A percentile compares a stretch with the other conserved stretches of the same genome.
phyloP scores from a whole-genome alignment of 1,140 invertebrate species.

The Leptopilina clavipes region DNA sequence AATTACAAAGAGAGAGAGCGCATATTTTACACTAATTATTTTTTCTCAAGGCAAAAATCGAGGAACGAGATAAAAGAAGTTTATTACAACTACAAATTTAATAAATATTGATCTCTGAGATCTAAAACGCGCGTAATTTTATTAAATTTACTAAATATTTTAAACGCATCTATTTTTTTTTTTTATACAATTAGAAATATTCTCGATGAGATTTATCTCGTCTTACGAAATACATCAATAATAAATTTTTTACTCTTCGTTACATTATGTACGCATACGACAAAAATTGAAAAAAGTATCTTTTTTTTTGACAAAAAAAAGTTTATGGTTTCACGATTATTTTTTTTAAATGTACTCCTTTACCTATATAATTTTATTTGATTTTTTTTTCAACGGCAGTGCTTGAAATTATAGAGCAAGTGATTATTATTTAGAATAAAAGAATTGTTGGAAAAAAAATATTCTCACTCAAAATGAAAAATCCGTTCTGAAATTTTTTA shows the following conservation, averaged over 20 bases:
- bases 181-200: conserved; percentile 23
- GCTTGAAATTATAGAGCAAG: conserved; percentile 27
- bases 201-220: conserved; percentile 4
- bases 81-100: conserved; percentile 10
- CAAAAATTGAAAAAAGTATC: neutral
- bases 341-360: no score
- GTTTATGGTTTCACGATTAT: no score
- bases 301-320: no score
- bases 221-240: conserved; percentile 11
- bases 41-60: conserved; percentile 11
- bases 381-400: conserved; percentile 28
- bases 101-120: neutral
- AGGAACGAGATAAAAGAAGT: conserved; percentile 33
- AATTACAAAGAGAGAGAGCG: conserved; percentile 3
- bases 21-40: conserved; percentile 12
- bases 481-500: neutral
- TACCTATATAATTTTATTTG: no score
- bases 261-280: conserved; percentile 7
- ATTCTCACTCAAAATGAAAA: neutral
- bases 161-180: conserved; percentile 1
- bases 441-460: conserved; percentile 1
- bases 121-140: conserved; percentile 8
- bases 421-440: neutral
- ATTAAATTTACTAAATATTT: neutral
- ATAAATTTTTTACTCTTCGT: neutral